Conservation (phyloP, 2,888 invertebrate species). For the Dorcus hopei region DNA sequence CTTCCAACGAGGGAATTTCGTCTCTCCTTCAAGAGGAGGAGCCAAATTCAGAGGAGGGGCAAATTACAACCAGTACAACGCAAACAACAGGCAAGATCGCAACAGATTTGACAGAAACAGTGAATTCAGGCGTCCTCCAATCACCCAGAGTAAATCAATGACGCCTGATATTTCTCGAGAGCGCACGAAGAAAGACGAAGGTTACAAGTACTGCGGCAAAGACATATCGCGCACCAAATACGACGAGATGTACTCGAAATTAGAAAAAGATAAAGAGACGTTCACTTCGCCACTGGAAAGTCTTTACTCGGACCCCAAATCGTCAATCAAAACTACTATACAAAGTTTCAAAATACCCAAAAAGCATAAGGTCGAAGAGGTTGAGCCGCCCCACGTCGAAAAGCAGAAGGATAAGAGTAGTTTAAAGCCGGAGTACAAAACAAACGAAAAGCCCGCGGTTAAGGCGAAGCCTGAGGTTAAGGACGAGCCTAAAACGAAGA, state of each 20-base stretch:
- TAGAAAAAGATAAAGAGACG: conserved; percentile 41
- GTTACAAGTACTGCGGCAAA: background rate
- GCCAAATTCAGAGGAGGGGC: too few relatives aligned
- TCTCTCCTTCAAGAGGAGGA: too few relatives aligned
- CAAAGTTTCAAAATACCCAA: conserved; percentile 58
- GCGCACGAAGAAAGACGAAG: background rate
- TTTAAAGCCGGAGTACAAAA: background rate
- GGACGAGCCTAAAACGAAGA: background rate
- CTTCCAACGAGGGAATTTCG: too few relatives aligned
- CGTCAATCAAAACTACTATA: conserved; percentile 25
- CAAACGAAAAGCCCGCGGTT: background rate
- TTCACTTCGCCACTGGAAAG: conserved; percentile 52
- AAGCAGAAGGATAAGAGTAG: background rate
- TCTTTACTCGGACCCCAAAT: conserved; percentile 42
- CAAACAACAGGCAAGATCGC: background rate
- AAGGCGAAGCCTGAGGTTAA: background rate
- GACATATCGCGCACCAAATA: conserved; percentile 24
- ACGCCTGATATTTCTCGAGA: background rate
- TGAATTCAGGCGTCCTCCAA: background rate
- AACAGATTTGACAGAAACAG: background rate
- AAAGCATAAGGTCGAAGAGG: conserved; percentile 44
- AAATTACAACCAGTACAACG: too few relatives aligned
- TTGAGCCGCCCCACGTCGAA: conserved; percentile 12
- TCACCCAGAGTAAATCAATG: conserved; percentile 2
- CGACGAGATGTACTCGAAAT: conserved; percentile 22